Evolutionary conservation across 2,888 invertebrate genomes (phyloP), one percentile per base, ranked within the genome.

Genomic region (Tenthredo livida): DNA sequence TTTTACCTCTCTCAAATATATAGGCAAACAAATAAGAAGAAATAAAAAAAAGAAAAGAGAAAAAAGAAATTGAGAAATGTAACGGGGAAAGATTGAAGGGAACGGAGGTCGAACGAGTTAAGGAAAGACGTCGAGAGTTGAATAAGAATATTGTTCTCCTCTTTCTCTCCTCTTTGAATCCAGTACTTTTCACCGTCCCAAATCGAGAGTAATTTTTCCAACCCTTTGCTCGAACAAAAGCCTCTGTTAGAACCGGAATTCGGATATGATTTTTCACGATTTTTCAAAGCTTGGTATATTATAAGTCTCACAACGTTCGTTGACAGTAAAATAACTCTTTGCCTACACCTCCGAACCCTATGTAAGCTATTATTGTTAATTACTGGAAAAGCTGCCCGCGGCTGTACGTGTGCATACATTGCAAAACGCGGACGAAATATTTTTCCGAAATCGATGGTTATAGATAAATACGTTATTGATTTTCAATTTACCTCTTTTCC

Each of bases 141-240:
- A 77, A 77, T 77, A 50, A 50, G 75, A 77, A 77, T 77, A 77
- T 77, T 77, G 50, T 50, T 50, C 15, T 37, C 75, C 17, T 50
- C 75, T 50, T 40, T 77, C 75, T 50, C 17, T 17, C 40, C 29
- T 50, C 50, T 50, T 54, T n/a, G 25, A 29, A 77, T 50, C 10
- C 29, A 9, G 21, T 40, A 43, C 75, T 50, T 29, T 29, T 77
- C 50, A 77, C 2, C 75, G 50, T 21, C 21, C 33, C 50, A 40
- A 29, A 77, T 50, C 54, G 33, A 33, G 54, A 77, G 50, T 77
- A 47, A 77, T 77, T 77, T 29, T 77, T 77, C 47, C 50, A 77
- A 77, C 50, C 75, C 50, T 40, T 50, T 50, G 6, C 54, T n/a
- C 29, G 50, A 77, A 77, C 25, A 40, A 47, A 50, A 50, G 50